Conservation (phyloP, 2,888 invertebrate species). For the Catocala nupta region DNA sequence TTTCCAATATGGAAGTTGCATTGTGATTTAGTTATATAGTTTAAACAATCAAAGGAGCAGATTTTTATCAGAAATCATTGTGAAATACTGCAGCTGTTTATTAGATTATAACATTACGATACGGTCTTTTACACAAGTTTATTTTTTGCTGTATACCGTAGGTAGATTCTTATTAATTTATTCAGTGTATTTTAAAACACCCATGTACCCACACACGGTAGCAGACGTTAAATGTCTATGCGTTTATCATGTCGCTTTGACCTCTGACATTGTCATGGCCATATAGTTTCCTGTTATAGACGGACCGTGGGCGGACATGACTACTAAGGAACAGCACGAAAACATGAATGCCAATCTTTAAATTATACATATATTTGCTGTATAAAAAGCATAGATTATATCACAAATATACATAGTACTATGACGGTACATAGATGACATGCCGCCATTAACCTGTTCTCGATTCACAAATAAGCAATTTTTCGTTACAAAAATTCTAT, state of each 20-base stretch:
- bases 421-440: neutral
- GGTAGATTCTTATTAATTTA: no score
- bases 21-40: neutral
- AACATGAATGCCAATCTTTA: neutral
- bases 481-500: conserved; percentile 44
- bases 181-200: no score
- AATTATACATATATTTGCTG: neutral
- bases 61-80: no score
- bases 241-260: neutral
- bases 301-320: conserved; percentile 7
- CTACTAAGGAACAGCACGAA: neutral
- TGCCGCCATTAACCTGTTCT: conserved; percentile 24
- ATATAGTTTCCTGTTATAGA: conserved; percentile 3
- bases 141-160: no score
- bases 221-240: neutral
- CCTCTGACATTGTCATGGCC: conserved; percentile 12
- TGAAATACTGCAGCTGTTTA: no score
- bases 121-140: no score
- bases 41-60: no score
- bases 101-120: no score
- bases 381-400: no score
- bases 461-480: conserved; percentile 23
- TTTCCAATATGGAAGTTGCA: conserved; percentile 15
- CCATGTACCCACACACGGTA: neutral
- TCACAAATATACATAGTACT: neutral